Base-by-base conservation (phyloP, 1,140 invertebrate genomes). In the Trichoplusia ni region DNA sequence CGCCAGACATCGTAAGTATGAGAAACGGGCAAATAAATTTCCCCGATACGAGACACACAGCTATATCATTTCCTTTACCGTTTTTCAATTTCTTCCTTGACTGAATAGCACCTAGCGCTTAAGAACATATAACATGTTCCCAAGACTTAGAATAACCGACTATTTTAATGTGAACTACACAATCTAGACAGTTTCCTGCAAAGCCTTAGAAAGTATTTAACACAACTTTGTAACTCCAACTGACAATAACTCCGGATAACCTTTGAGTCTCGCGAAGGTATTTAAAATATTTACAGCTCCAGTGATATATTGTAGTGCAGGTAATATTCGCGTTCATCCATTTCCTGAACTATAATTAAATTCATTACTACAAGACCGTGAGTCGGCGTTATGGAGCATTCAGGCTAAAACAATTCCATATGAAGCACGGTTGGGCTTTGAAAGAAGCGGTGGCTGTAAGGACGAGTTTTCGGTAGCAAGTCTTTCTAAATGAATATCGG, bases 291-390 rank as follows among this genome's bases (percentile, higher is more conserved):
- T 5, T 5, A 0, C 1, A 14, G 16, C 9, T 16, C 2, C 8
- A 51, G 29, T 19, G 29, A 35, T 19, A 31, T 51, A 14, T 33
- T 51, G 31, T 54, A 25, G 23, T 47, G 19, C 2, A 42, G 2
- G 16, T 16, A 8, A n/a, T 33, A 9, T 18, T 25, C n/a, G 4
- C 23, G 23, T 29, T 4, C 44, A 47, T 46, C 21, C 14, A 38
- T 54, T 54, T 54, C 51, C 51, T 54, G 51, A 25, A 54, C 33
- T 19, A 38, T 54, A 37, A 54, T 37, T 54, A 54, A 54, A 54
- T 54, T 23, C 33, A 38, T 37, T 54, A 35, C 14, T 4, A 21
- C 5, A 21, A 11, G 47, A 18, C 23, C 33, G 25, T 25, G 38
- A 14, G 33, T n/a, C n/a, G 33, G 33, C 27, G 19, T 25, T 19